Evolutionary conservation across 2,113 vertebrate species (phyloP).

Genomic region (Poeciliopsis retropinna): DNA sequence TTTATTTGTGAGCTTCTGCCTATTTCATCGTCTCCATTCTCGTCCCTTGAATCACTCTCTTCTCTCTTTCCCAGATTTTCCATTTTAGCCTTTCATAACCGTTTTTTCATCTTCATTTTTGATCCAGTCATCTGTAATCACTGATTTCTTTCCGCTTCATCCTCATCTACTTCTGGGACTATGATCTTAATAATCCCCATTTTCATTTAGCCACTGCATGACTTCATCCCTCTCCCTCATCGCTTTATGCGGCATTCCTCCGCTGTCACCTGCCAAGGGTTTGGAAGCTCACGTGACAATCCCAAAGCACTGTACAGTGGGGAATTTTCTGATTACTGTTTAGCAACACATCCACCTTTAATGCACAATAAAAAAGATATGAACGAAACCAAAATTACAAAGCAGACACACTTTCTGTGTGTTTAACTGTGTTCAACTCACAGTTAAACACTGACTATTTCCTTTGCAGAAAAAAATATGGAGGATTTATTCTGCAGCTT

Average conservation of each 20-base stretch:
- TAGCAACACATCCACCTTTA: slow-evolving; percentile 9
- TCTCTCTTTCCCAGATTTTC: neutral
- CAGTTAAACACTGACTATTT: neutral
- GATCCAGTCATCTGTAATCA: slow-evolving; percentile 40
- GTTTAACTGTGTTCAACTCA: neutral
- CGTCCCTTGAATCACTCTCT: neutral
- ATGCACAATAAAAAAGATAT: slow-evolving; percentile 5
- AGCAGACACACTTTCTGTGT: neutral
- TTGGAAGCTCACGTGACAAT: slow-evolving; percentile 6
- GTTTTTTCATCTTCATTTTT: slow-evolving; percentile 7
- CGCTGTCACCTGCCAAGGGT: slow-evolving; percentile 14
- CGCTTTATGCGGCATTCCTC: slow-evolving; percentile 33
- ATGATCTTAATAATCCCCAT: slow-evolving; percentile 22
- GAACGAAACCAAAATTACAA: slow-evolving; percentile 1
- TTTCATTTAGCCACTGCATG: slow-evolving; percentile 48
- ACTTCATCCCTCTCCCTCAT: slow-evolving; percentile 63
- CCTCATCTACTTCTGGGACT: slow-evolving; percentile 50
- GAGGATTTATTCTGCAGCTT: neutral
- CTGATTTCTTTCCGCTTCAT: slow-evolving; percentile 4
- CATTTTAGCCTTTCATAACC: slow-evolving; percentile 1
- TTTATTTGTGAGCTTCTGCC: slow-evolving; percentile 11
- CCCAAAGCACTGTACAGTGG: slow-evolving; percentile 8
- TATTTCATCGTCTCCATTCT: neutral
- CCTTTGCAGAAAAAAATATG: neutral
- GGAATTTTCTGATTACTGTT: slow-evolving; percentile 9